Conservation (phyloP, 2,797 vertebrate genomes). For the Enteromius thamalakanensis region DNA sequence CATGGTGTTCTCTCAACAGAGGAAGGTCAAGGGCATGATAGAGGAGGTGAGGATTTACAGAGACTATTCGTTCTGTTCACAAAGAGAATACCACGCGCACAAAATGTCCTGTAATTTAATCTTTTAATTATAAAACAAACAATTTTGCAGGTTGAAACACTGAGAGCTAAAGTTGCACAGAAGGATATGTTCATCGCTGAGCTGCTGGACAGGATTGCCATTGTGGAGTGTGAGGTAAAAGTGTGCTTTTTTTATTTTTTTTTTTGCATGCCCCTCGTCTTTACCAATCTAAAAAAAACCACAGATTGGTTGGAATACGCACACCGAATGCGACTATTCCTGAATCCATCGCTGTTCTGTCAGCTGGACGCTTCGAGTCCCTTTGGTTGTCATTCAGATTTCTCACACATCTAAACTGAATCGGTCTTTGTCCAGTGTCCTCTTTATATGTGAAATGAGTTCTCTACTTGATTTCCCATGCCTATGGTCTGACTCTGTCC, state of each 20-base stretch:
- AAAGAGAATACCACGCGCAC: background rate
- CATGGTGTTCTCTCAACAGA: conserved; percentile 98
- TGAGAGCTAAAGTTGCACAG: conserved; percentile 88
- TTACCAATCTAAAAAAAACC: background rate
- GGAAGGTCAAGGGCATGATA: conserved; percentile 97
- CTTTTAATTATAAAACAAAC: conserved; percentile 7
- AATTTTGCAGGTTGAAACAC: conserved; percentile 82
- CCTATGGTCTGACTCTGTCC: conserved; percentile 71
- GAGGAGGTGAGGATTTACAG: conserved; percentile 86
- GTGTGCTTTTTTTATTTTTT: too few relatives aligned
- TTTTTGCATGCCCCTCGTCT: background rate
- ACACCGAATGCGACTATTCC: conserved; percentile 15
- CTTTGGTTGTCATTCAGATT: conserved; percentile 38
- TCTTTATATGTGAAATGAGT: conserved; percentile 32
- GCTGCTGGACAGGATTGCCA: conserved; percentile 94
- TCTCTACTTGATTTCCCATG: conserved; percentile 66
- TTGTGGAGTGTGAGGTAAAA: conserved; percentile 96
- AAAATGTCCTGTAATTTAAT: background rate
- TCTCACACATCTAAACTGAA: conserved; percentile 7
- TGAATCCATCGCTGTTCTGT: conserved; percentile 27
- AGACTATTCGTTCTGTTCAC: background rate
- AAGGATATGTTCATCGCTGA: conserved; percentile 95
- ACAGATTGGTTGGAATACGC: conserved; percentile 26
- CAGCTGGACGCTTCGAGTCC: conserved; percentile 4
- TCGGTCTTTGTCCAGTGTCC: background rate